These are phyloP conservation scores for Heliconius himera DNA, from an alignment of 1,140 invertebrate species.

Conservation along the genomic window DNA sequence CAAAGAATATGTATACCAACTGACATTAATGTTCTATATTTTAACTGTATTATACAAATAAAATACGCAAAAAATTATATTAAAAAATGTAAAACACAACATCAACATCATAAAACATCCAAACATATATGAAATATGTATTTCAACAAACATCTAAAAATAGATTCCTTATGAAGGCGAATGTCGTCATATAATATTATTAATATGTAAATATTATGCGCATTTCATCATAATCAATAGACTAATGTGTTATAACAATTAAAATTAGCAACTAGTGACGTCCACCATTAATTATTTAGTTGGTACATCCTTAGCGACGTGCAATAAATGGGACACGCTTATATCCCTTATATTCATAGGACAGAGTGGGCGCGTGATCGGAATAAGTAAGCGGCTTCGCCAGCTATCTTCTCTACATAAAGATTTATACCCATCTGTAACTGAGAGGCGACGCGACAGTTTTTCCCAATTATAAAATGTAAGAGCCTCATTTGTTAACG, in stretches of 20 bases:
- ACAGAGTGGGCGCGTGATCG: conserved; percentile 65
- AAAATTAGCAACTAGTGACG: conserved; percentile 45
- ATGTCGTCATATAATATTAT: conserved; percentile 15
- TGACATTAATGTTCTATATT: too few relatives aligned
- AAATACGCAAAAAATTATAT: background rate
- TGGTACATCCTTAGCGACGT: conserved; percentile 66
- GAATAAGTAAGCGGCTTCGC: conserved; percentile 57
- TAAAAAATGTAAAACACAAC: background rate
- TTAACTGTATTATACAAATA: background rate
- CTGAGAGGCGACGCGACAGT: conserved; percentile 77
- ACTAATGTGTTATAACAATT: conserved; percentile 29
- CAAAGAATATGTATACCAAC: background rate
- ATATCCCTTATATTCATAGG: conserved; percentile 75
- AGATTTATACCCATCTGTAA: conserved; percentile 81
- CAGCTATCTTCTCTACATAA: conserved; percentile 71
- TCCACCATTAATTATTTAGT: conserved; percentile 72
- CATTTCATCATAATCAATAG: conserved; percentile 20
- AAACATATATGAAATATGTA: too few relatives aligned
- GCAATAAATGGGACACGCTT: conserved; percentile 73
- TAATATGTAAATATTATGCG: conserved; percentile 18
- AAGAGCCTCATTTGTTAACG: conserved; percentile 77
- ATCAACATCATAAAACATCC: background rate
- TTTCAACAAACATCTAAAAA: background rate
- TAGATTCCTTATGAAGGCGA: background rate
- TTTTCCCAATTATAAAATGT: conserved; percentile 80